Conservation (phyloP, 2,113 vertebrate species). For the Promerops cafer region DNA sequence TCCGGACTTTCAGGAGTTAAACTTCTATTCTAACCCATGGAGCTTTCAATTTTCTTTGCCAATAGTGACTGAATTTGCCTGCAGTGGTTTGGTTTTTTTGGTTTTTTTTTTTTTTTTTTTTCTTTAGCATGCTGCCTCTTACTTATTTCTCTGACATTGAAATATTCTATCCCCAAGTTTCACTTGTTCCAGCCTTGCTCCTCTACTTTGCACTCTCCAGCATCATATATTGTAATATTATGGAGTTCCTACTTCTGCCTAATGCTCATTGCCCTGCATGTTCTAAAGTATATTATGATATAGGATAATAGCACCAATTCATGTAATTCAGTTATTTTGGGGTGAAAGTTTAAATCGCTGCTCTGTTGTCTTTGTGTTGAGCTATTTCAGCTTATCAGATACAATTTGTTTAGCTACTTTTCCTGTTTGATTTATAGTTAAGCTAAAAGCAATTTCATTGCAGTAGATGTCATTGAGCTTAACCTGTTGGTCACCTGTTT, state of each 20-base stretch:
- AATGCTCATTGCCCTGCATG: not conserved
- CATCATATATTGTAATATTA: not conserved
- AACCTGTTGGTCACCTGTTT: too few species aligned
- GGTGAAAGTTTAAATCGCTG: constrained; percentile 19
- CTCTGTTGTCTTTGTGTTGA: not conserved
- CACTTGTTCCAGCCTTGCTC: not conserved
- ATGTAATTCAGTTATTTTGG: not conserved
- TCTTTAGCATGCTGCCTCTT: not conserved
- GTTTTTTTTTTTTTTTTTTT: not conserved
- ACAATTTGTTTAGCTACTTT: not conserved
- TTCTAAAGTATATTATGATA: not conserved
- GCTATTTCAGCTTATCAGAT: not conserved
- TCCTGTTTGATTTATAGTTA: not conserved
- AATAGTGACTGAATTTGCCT: not conserved
- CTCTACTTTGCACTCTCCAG: not conserved
- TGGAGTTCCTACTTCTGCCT: not conserved
- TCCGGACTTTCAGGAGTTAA: not conserved
- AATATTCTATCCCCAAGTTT: not conserved
- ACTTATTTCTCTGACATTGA: not conserved
- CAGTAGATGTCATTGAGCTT: not conserved
- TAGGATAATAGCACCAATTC: not conserved
- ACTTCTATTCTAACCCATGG: not conserved
- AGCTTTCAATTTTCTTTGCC: not conserved
- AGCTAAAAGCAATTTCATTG: not conserved
- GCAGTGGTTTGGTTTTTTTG: too few species aligned